phyloP scores from a whole-genome alignment of 2,797 vertebrate genomes.

The Coregonus sp. region DNA sequence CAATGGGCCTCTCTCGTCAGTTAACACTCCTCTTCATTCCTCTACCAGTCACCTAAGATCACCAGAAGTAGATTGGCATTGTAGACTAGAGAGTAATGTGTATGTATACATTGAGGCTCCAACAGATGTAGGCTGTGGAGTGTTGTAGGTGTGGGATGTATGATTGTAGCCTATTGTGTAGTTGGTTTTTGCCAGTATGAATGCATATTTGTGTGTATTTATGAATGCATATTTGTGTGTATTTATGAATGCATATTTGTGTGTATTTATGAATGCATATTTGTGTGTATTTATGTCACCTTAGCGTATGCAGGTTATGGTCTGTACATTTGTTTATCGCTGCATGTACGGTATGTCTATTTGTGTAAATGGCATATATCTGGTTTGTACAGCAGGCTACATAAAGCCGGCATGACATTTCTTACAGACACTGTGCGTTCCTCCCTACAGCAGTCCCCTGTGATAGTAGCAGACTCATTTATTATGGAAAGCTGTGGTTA shows the following conservation, averaged over 20 bases:
- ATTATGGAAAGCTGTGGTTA: conserved; percentile 49
- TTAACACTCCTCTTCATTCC: neutral
- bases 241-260: no score
- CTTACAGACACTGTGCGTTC: conserved; percentile 16
- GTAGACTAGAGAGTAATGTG: neutral
- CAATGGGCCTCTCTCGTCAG: neutral
- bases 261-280: no score
- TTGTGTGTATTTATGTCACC: no score
- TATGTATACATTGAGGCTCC: neutral
- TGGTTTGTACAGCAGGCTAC: neutral
- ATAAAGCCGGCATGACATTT: conserved; percentile 2
- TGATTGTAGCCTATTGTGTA: neutral
- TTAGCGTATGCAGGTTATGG: no score
- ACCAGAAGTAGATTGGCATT: neutral
- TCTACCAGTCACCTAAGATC: neutral
- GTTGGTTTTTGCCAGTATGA: neutral
- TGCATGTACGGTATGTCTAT: no score
- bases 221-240: no score
- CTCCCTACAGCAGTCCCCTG: conserved; percentile 22
- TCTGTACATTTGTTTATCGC: no score
- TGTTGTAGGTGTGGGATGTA: neutral
- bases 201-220: neutral
- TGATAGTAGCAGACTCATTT: conserved; percentile 29
- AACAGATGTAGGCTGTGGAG: neutral
- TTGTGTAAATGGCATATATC: no score